Evolutionary conservation across 2,888 invertebrate genomes (phyloP), one percentile per base, ranked within the genome.

Genomic region (Phengaris arion): DNA sequence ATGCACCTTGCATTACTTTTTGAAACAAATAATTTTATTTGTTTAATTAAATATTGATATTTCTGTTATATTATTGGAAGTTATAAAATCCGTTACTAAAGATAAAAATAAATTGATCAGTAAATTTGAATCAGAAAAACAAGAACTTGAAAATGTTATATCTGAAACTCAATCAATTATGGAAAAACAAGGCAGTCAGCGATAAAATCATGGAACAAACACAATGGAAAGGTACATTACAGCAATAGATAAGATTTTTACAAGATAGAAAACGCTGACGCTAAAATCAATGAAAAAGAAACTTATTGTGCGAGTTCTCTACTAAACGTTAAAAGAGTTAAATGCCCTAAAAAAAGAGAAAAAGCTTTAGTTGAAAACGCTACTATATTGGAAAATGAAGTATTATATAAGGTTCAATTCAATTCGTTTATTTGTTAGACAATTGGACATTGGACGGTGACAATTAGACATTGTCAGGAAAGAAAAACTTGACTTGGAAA

Each of bases 111-210:
- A n/a, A 2, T 45, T 77, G 76, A 74, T 78, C 15, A 76, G 75
- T 76, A 74, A n/a, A 72, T 69, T 80, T n/a, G 54, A 74, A 3
- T 64, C 57, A 45, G 80, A 77, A 75, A 80, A 79, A 69, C 74
- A 68, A 35, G 69, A 74, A 68, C 76, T 73, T 15, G 81, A 83
- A 75, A 15, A 45, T 35, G 74, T 83, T 45, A 81, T 81, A 80
- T 76, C 77, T 12, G 82, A 83, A 78, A 83, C 81, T 51, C 76
- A 75, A 57, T 59, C 74, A 15, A n/a, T 57, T n/a, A 74, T 74
- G 9, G 57, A 15, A 74, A 22, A 74, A 15, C 57, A 51, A 64
- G 12, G 46, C 48, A 59, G 12, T 74, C 74, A 48, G 22, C 74
- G 10, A 57, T n/a, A 9, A 57, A 15, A 57, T 59, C 10, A 48